A percentile compares a stretch with the other conserved stretches of the same genome.
phyloP scores from a whole-genome alignment of 2,888 invertebrate genomes.

The Calephelis perditalis region DNA sequence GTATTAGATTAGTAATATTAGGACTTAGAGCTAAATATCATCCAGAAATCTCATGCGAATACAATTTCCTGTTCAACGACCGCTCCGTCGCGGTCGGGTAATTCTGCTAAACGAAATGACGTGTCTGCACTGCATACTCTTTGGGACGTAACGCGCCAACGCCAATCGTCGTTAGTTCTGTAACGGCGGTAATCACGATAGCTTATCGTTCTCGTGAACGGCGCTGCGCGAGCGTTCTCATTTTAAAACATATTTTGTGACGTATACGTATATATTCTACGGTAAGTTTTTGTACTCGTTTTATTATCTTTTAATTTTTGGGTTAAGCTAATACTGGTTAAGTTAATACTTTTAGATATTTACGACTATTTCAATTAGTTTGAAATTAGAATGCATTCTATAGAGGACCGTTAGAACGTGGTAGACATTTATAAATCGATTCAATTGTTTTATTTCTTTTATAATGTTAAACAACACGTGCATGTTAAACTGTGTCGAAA shows the following conservation, averaged over 20 bases:
- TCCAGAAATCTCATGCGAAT: background rate
- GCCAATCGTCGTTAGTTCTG: slow-evolving; percentile 30
- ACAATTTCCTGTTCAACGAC: slow-evolving; percentile 2
- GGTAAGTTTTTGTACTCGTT: background rate
- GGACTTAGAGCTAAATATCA: too few relatives aligned
- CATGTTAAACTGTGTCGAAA: too few relatives aligned
- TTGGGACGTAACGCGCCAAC: slow-evolving; percentile 31
- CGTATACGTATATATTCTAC: slow-evolving; percentile 1
- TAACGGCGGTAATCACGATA: slow-evolving; percentile 33
- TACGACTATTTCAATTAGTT: too few relatives aligned
- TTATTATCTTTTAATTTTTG: too few relatives aligned
- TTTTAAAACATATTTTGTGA: slow-evolving; percentile 18
- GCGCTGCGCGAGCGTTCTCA: slow-evolving; percentile 23
- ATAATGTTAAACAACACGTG: too few relatives aligned
- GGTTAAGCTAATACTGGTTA: too few relatives aligned
- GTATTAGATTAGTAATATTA: too few relatives aligned
- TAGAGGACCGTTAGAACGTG: too few relatives aligned
- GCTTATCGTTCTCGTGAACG: slow-evolving; percentile 28
- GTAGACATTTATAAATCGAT: too few relatives aligned
- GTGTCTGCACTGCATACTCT: slow-evolving; percentile 25
- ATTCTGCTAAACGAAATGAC: slow-evolving; percentile 11
- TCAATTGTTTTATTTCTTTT: too few relatives aligned
- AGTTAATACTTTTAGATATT: too few relatives aligned
- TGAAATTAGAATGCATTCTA: too few relatives aligned
- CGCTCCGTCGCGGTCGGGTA: background rate